Evolutionary conservation across 2,888 invertebrate genomes (phyloP), one percentile per base, ranked within the genome.

Genomic region (Scelioninae gen. 2): DNA sequence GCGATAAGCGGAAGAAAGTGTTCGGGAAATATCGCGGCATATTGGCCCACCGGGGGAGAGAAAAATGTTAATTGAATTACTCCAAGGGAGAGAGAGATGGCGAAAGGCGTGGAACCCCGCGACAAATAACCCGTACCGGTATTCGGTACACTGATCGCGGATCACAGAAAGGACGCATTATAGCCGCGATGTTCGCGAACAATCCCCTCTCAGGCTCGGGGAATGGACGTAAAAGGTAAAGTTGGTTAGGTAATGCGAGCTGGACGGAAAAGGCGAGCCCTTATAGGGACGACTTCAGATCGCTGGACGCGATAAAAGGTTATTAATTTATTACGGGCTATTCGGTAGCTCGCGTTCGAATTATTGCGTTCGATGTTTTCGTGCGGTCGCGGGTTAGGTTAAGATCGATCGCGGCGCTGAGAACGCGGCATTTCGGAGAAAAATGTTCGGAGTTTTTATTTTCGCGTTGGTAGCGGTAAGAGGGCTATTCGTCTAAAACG

Each of bases 121-220:
- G 65, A 65, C 50, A 58, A 64, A 69, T 53, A 57, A 52, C 64
- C 45, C 61, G 63, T 61, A 70, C 72, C 57, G 72, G 64, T 72
- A 43, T 37, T 64, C 60, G 63, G 88, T 81, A 31, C 83, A 84
- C 90, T 90, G 90, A 55, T 72, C 72, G 67, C 72, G 35, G 71
- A 77, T 70, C 76, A 75, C 68, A 70, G 79, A 77, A 78, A 78
- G 78, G 77, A 76, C 70, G 78, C 73, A 78, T 79, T 78, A 77
- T 75, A 75, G 74, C 45, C 73, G 74, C 46, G 52, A 39, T 76
- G 70, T 74, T 80, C 75, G 69, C 70, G 75, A 73, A 75, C 78
- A 71, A 78, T 77, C 79, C 80, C 78, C 81, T 79, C 80, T 79
- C 76, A 68, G 55, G 69, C 37, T 18, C 77, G 46, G 74, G 74